Evolutionary conservation across 1,140 invertebrate genomes (phyloP), one percentile per base, ranked within the genome.

Genomic region (Laupala kohalensis): DNA sequence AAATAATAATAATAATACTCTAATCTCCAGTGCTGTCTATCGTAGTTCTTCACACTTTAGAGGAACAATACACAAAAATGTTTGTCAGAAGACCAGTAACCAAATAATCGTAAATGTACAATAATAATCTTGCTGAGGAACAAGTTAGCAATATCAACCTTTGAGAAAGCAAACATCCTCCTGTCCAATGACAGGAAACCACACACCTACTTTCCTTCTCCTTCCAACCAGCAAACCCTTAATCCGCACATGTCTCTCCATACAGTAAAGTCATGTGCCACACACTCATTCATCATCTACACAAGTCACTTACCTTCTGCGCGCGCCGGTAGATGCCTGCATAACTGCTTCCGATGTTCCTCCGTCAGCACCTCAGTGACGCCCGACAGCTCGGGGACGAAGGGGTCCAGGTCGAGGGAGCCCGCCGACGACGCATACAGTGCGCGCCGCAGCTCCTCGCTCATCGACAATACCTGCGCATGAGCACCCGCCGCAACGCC

Each of bases 311-410:
- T 75, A 80, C 81, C 92, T 81, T 97, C 94, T 29, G 96, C 96
- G 72, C 97, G 87, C 13, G 96, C 93, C 9, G 96, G 96, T 77
- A 99, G 83, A 83, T 94, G 90, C 71, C 88, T 85, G 81, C 90
- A 92, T 30, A 96, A 78, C 78, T 91, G 87, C 82, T 91, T 91
- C 71, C 94, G 87, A 80, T 96, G 93, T 63, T 94, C 90, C 79
- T 95, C 92, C 72, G 89, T 90, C 72, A 97, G 83, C 75, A 97
- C 95, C 81, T 95, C 93, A 19, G 93, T 94, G 67, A 84, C 85
- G 30, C 92, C 92, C 73, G 93, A 88, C 71, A 97, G 84, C 77
- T 97, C 95, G 3, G 95, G 95, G 69, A 95, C 86, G 74, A 90
- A 90, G 66, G 93, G 84, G 75, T 95, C 93, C 77, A 92, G 84